These are phyloP conservation scores for Sturnira hondurensis DNA, from an alignment of 2,113 vertebrate genomes.

Conservation along the genomic window DNA sequence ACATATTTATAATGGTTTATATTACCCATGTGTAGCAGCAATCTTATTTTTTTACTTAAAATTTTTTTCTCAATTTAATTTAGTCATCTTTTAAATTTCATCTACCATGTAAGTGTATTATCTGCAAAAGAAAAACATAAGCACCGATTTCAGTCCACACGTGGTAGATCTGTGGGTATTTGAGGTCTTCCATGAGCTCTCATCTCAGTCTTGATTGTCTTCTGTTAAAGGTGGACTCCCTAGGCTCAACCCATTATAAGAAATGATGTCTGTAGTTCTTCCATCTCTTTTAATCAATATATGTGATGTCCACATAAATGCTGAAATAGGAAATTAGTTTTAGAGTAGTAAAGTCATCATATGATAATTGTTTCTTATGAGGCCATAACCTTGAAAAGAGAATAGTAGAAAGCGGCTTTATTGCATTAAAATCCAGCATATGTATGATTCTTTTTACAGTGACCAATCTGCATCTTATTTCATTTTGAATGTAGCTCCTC, in stretches of 20 bases:
- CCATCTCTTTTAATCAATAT: conserved; percentile 57
- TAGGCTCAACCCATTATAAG: conserved; percentile 57
- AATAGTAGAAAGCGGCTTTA: conserved; percentile 23
- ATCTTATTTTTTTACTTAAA: conserved; percentile 75
- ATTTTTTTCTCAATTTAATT: conserved; percentile 82
- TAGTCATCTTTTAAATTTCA: conserved; percentile 86
- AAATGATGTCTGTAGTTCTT: conserved; percentile 64
- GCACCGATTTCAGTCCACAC: neutral
- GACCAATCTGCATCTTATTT: conserved; percentile 14
- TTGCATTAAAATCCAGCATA: conserved; percentile 49
- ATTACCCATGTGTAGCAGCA: neutral
- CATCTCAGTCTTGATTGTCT: conserved; percentile 15
- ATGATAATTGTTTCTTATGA: conserved; percentile 72
- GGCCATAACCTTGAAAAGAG: conserved; percentile 58
- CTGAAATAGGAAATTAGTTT: conserved; percentile 74
- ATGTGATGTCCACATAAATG: conserved; percentile 54
- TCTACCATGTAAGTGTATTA: conserved; percentile 88
- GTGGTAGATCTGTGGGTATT: neutral
- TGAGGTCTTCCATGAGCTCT: conserved; percentile 22
- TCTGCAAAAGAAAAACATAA: conserved; percentile 86
- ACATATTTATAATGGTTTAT: neutral
- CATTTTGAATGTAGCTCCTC: neutral
- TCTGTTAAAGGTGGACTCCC: conserved; percentile 40
- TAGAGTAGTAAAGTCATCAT: conserved; percentile 54
- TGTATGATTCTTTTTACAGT: conserved; percentile 29